These are phyloP conservation scores for Mactromeris polynyma DNA, from an alignment of 2,888 invertebrate species.

Conservation along the genomic window DNA sequence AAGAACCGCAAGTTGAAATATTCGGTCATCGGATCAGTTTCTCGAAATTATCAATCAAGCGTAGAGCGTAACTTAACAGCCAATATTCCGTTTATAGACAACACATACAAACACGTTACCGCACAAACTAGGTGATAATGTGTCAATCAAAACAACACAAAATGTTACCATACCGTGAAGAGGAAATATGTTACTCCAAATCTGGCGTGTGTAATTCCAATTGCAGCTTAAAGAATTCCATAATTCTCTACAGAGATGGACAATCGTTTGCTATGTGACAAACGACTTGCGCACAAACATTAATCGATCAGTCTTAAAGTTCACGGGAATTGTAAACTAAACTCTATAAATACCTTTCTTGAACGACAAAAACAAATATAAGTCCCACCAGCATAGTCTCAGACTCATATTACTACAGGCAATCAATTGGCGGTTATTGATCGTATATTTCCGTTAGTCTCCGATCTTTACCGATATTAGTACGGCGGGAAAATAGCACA, in stretches of 20 bases:
- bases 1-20: too few relatives aligned
- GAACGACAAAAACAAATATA: conserved; percentile 8
- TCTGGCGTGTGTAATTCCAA: not conserved
- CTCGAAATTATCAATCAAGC: not conserved
- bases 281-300: not conserved
- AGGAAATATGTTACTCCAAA: not conserved
- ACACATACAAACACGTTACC: not conserved
- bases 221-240: not conserved
- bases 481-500: not conserved
- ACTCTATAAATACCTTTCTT: conserved; percentile 14
- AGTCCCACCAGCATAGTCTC: conserved; percentile 6
- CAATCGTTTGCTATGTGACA: not conserved
- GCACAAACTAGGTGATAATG: too few relatives aligned
- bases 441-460: not conserved
- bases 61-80: too few relatives aligned
- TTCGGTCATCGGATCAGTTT: too few relatives aligned
- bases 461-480: not conserved
- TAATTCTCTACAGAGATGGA: not conserved
- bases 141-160: not conserved
- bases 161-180: not conserved
- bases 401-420: not conserved
- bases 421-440: not conserved
- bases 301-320: not conserved
- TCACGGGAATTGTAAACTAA: not conserved
- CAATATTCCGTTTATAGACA: not conserved